Conservation (phyloP, 2,113 vertebrate genomes). For the Paracanthobrama guichenoti region DNA sequence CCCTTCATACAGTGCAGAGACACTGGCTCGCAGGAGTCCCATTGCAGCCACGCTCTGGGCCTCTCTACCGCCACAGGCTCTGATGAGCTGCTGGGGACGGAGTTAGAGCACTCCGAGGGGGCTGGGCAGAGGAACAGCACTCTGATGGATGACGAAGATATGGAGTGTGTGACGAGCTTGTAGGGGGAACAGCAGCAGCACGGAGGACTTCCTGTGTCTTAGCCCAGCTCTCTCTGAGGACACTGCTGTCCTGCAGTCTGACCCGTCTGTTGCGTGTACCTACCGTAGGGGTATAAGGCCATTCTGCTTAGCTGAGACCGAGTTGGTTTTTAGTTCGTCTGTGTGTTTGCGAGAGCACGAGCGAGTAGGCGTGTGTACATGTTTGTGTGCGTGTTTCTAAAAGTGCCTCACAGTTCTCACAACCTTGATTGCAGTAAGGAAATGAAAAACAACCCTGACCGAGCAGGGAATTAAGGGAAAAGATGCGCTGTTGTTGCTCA, state of each 20-base stretch:
- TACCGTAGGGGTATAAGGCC: constrained; percentile 57
- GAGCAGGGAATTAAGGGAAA: constrained; percentile 46
- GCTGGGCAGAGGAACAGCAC: constrained; percentile 77
- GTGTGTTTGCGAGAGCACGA: constrained; percentile 67
- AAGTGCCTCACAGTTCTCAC: constrained; percentile 99
- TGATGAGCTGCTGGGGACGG: constrained; percentile 73
- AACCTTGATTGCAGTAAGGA: constrained; percentile 83
- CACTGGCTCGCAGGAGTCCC: constrained; percentile 67
- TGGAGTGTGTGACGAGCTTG: constrained; percentile 92
- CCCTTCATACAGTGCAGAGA: constrained; percentile 90
- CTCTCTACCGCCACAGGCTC: constrained; percentile 77
- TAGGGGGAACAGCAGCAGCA: constrained; percentile 74
- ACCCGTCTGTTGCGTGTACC: constrained; percentile 62
- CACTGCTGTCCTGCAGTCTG: constrained; percentile 71
- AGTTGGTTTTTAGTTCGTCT: constrained; percentile 56
- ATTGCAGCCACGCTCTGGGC: constrained; percentile 72
- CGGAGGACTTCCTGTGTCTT: constrained; percentile 66
- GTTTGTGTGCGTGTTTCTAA: constrained; percentile 86
- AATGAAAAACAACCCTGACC: constrained; percentile 53
- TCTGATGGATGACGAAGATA: constrained; percentile 88
- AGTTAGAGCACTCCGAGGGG: constrained; percentile 61
- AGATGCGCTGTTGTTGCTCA: constrained; percentile 30
- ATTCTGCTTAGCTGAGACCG: constrained; percentile 57
- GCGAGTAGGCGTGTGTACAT: constrained; percentile 70
- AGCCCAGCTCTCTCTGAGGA: constrained; percentile 74